Base-by-base conservation (phyloP, 2,797 vertebrate species). In the Lithobates pipiens region DNA sequence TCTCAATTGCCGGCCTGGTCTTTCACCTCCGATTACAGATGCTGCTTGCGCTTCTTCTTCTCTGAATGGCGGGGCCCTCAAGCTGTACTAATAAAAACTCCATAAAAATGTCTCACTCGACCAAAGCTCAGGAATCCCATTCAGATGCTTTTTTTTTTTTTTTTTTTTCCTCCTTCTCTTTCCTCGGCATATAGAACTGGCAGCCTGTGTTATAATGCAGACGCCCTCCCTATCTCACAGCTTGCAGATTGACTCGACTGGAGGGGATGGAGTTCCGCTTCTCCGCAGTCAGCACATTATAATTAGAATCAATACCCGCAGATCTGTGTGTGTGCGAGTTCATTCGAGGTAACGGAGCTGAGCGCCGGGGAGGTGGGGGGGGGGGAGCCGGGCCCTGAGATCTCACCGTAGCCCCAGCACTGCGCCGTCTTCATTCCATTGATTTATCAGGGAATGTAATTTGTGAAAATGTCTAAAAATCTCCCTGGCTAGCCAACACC, bases 221-320 rank as follows among this genome's bases (percentile, higher is more conserved):
- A 73, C 70, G n/a, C 57, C 34, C 76, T 79, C 76, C 76, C 76
- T 44, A 32, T 34, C 85, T 79, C 61, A n/a, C 80, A 27, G 15
- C 42, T 70, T 76, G 80, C 76, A 79, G 83, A 87, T 79, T 83
- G 85, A 86, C 80, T 83, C 21, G 44, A 80, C 76, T 84, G 29
- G 71, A 80, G 76, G 71, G 86, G 86, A 75, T 42, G 81, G 81
- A 79, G 81, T 83, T 83, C 44, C 44, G 71, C 86, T 83, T 73
- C 85, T 84, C 86, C 75, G 86, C 86, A 87, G 86, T 87, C 86
- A 87, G 86, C 86, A 83, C 76, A 83, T 83, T 87, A 87, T 87
- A 87, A 87, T 87, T 87, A 87, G 86, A 87, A 87, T 87, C 86
- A 87, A 87, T 87, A 87, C 70, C 81, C 81, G 81, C 86, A 87